Evolutionary conservation across 2,888 invertebrate species (phyloP), one percentile per base, ranked within the genome.

Genomic region (Calliphora vomitoria): DNA sequence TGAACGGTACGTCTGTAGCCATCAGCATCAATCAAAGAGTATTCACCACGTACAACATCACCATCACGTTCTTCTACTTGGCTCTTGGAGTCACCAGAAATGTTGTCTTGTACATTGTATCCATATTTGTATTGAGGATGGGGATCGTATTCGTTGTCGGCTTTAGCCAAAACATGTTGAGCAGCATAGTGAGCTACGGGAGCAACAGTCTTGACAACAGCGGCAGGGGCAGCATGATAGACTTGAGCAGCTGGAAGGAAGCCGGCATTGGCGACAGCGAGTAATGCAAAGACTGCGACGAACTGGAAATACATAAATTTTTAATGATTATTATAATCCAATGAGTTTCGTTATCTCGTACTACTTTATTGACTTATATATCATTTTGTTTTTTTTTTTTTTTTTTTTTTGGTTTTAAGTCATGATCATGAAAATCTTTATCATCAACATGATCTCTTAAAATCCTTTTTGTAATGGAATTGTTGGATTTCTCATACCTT

Each of bases 11-110:
- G 90, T 88, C 92, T 91, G 89, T 88, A 91, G 31, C 93, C 93
- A 90, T 93, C 93, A 76, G 93, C 89, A 88, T 93, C 93, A 55
- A 93, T 84, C 71, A 93, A 89, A 3, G 93, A 93, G 89, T 93
- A 93, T 88, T 93, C 93, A 74, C 93, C 93, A 87, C 91, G 91
- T n/a, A 93, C 93, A 11, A 91, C 92, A 90, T 93, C 93, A 71
- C 93, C 93, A 86, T 93, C 92, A 55, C 93, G 93, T 71, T 92
- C 91, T 90, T 93, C 93, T 80, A 92, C 90, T 88, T 93, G 93
- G 89, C 90, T 93, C 90, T 93, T 93, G 69, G 92, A 92, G 85
- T 93, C 93, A 10, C 93, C 93, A 20, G 93, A 93, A 25, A 93
- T 83, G 4, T 90, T 58, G 82, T 93, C 93, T 86, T 93, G 91